Conservation (phyloP, 1,140 invertebrate genomes). For the Diachasmimorpha longicaudata region DNA sequence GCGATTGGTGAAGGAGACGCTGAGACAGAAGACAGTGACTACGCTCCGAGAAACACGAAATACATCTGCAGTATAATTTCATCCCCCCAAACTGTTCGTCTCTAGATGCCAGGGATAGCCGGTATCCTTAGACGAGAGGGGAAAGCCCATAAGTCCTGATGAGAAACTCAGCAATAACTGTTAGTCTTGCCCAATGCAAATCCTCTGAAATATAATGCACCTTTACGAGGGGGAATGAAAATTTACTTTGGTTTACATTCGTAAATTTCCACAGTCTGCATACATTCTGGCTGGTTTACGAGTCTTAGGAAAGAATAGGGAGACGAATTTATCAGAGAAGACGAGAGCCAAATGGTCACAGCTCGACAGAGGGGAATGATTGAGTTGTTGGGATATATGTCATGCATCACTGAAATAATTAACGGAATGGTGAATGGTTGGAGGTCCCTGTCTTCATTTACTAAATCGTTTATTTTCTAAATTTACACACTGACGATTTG, state of each 20-base stretch:
- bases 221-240: slow-evolving; percentile 19
- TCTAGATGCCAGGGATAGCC: slow-evolving; percentile 22
- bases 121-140: neutral
- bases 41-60: slow-evolving; percentile 23
- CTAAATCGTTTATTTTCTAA: slow-evolving; percentile 29
- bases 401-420: slow-evolving; percentile 17
- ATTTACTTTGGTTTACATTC: slow-evolving; percentile 27
- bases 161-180: slow-evolving; percentile 29
- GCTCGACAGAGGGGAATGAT: neutral
- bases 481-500: slow-evolving; percentile 21
- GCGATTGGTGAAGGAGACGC: neutral
- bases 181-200: slow-evolving; percentile 29
- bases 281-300: slow-evolving; percentile 17
- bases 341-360: neutral
- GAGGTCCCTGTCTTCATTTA: neutral
- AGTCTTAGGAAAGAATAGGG: neutral
- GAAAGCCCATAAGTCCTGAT: slow-evolving; percentile 28
- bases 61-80: slow-evolving; percentile 29
- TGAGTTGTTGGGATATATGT: neutral
- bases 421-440: neutral
- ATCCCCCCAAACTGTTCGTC: slow-evolving; percentile 24
- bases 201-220: slow-evolving; percentile 24
- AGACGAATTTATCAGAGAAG: neutral
- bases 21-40: neutral
- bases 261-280: slow-evolving; percentile 24